A percentile compares a stretch with the other conserved stretches of the same genome.
These are phyloP conservation scores for Dipodomys ordii DNA, from an alignment of 2,113 vertebrate genomes.

Conservation along the genomic window DNA sequence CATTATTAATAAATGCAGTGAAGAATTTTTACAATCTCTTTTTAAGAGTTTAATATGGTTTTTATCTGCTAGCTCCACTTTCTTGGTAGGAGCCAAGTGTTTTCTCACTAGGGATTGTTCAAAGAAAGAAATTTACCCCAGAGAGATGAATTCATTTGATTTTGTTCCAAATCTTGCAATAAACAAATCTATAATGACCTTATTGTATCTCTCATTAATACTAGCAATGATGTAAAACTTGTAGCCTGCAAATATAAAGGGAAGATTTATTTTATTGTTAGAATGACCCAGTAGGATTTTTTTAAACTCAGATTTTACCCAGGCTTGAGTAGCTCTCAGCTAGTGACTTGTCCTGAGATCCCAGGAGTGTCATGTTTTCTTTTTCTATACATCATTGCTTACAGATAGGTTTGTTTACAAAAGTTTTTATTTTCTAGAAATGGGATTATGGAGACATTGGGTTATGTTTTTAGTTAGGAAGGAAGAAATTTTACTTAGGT, in stretches of 20 bases:
- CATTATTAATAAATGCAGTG: too few relatives aligned
- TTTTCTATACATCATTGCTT: background rate
- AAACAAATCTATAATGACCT: background rate
- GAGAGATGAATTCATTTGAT: background rate
- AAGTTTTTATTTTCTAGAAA: background rate
- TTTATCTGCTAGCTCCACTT: background rate
- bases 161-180: background rate
- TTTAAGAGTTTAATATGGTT: too few relatives aligned
- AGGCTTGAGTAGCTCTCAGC: background rate
- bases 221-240: background rate
- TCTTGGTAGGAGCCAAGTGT: background rate
- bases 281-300: background rate
- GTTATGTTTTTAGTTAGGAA: background rate
- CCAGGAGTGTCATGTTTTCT: background rate
- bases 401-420: background rate
- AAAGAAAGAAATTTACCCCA: background rate
- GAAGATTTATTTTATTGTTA: background rate
- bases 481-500: background rate
- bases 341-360: background rate
- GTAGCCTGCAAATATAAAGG: background rate
- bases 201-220: background rate
- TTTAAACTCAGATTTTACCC: background rate
- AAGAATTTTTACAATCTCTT: background rate
- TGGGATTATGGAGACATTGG: background rate
- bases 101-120: background rate